Percentiles rank a stretch among this genome's conserved stretches.
Evolutionary conservation across 2,797 vertebrate genomes (phyloP).

Genomic region (Phrynocephalus forsythii): DNA sequence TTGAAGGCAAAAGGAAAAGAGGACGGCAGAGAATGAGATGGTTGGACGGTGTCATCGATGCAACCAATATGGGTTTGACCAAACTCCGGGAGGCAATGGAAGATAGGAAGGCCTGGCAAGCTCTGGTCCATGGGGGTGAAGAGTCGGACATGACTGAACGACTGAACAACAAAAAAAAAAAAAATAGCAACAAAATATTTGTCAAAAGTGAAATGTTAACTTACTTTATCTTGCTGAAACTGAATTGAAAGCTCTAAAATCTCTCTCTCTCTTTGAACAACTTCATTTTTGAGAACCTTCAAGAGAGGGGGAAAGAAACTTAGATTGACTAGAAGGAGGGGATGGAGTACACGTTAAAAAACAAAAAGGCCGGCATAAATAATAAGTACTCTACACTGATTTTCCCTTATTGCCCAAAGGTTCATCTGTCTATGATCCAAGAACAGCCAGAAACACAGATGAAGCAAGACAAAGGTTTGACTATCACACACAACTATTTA

Average conservation of each 20-base stretch:
- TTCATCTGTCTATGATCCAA: not conserved
- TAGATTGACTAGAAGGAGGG: not conserved
- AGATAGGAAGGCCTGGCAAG: too few relatives aligned
- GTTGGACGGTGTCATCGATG: too few relatives aligned
- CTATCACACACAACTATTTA: not conserved
- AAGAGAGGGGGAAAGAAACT: constrained; percentile 30
- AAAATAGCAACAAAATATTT: not conserved
- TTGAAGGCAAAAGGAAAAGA: too few relatives aligned
- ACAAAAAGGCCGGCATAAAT: too few relatives aligned
- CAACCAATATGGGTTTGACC: too few relatives aligned
- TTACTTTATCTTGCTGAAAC: constrained; percentile 84
- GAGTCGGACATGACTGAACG: too few relatives aligned
- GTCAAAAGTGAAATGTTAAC: constrained; percentile 28
- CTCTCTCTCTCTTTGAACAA: constrained; percentile 78
- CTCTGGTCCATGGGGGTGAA: too few relatives aligned
- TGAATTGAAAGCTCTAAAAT: constrained; percentile 80
- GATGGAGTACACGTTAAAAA: not conserved
- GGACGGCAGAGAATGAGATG: too few relatives aligned
- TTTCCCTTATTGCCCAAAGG: not conserved
- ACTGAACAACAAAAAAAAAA: too few relatives aligned
- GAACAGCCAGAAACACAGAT: not conserved
- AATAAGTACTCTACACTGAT: not conserved
- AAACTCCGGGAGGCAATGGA: too few relatives aligned
- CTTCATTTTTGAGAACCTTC: constrained; percentile 80
- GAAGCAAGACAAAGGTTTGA: not conserved